Base-by-base conservation (phyloP, 1,140 invertebrate species). In the Tenebrio molitor region DNA sequence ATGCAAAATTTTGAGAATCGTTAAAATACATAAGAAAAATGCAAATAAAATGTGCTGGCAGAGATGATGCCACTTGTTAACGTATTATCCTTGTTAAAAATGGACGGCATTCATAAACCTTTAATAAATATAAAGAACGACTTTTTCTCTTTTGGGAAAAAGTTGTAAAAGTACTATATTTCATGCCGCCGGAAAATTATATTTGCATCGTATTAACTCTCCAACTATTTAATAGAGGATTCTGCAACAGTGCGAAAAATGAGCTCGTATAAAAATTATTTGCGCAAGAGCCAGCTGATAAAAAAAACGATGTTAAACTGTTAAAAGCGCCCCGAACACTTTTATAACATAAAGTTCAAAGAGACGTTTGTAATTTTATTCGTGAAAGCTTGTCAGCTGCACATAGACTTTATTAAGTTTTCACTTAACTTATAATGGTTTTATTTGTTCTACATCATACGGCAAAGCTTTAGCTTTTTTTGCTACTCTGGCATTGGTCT, bases 351-450 rank as follows among this genome's bases (percentile, higher is more conserved):
- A 58, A 58, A 58, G 50, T 29, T 58, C 50, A 58, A 58, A 58
- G 50, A 50, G 50, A 58, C 23, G 50, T 58, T 58, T 58, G 50
- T 58, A 58, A 58, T 58, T 58, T 58, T 58, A 58, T 58, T 58
- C 50, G 15, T 29, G 29, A 58, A 58, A 58, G 50, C 50, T 58
- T 58, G 50, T 58, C 50, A 58, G 50, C 23, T 58, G 23, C 50
- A 58, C 50, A 58, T 58, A 58, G 50, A 58, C 50, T 58, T 58
- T 58, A 58, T 58, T 58, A 58, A 58, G 21, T 58, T 58, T 58
- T 58, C 50, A 58, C 50, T 58, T 58, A 33, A 58, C 50, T 58
- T 17, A 29, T 58, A 58, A 29, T 15, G 23, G 23, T 25, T 58
- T 58, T 58, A 58, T 58, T 25, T 58, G 23, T 58, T 29, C 23